These are phyloP conservation scores for Myiothlypis chrysogaster DNA, from an alignment of 2,797 vertebrate species.

Conservation along the genomic window DNA sequence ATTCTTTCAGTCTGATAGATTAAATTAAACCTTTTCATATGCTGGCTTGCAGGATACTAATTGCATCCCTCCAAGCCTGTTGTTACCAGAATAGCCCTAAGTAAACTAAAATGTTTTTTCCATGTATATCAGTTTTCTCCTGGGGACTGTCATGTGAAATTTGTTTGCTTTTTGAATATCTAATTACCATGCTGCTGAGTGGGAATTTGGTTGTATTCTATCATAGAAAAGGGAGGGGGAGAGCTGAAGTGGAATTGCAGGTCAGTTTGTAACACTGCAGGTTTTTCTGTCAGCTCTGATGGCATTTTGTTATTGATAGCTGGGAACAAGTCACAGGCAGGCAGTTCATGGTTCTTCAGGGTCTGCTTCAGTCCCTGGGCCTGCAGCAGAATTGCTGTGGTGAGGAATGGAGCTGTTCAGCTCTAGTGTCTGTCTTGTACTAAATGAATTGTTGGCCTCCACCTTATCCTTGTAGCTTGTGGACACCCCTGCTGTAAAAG, in stretches of 20 bases:
- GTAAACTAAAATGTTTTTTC: conserved; percentile 38
- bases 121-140: conserved; percentile 45
- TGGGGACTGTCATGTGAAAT: conserved; percentile 24
- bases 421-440: neutral
- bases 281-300: neutral
- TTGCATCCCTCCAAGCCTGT: conserved; percentile 67
- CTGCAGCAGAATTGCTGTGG: neutral
- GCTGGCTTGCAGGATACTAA: conserved; percentile 70
- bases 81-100: conserved; percentile 55
- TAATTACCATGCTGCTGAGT: conserved; percentile 29
- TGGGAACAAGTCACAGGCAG: neutral
- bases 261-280: neutral
- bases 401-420: neutral
- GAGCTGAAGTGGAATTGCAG: neutral
- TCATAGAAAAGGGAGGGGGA: neutral
- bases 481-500: neutral
- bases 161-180: conserved; percentile 43
- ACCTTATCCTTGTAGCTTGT: neutral
- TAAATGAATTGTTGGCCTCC: neutral
- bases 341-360: neutral
- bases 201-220: neutral
- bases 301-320: neutral
- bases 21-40: conserved; percentile 73
- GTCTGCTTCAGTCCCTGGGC: neutral
- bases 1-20: conserved; percentile 67